phyloP scores from a whole-genome alignment of 2,113 vertebrate genomes.

The Chamaetylas fuelleborni region DNA sequence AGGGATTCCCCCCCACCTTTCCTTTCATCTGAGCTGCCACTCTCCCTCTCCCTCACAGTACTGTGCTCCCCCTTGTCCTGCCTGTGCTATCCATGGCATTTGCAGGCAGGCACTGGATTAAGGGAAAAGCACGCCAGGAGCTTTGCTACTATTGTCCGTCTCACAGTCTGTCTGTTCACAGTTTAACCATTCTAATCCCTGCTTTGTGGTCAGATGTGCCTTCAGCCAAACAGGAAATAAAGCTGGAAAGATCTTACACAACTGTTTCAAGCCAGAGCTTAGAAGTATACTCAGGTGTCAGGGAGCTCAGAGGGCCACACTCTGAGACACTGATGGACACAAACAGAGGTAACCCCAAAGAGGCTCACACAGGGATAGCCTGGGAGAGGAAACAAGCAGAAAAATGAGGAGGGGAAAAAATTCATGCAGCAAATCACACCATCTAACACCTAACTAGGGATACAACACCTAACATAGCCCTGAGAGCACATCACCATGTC shows the following conservation, averaged over 20 bases:
- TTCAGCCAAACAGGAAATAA: background rate
- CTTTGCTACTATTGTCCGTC: background rate
- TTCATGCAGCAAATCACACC: background rate
- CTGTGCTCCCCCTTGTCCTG: background rate
- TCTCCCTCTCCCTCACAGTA: background rate
- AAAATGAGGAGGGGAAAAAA: background rate
- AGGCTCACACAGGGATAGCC: background rate
- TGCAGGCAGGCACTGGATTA: constrained; percentile 17
- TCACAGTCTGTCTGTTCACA: background rate
- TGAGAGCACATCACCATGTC: background rate
- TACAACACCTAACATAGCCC: background rate
- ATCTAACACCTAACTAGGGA: no score
- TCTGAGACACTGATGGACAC: background rate
- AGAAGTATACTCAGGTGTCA: accelerated
- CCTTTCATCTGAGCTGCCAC: background rate
- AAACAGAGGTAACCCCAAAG: background rate
- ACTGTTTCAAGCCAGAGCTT: background rate
- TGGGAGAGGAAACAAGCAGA: background rate
- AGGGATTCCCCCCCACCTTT: background rate
- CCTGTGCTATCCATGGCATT: constrained; percentile 49
- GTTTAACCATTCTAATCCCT: background rate
- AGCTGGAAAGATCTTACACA: background rate
- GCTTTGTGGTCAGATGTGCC: background rate
- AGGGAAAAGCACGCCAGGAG: background rate
- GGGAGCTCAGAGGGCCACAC: background rate